A percentile compares a stretch with the other conserved stretches of the same genome.
Conservation (phyloP, 2,888 invertebrate species). For the Perithous albicinctus region DNA sequence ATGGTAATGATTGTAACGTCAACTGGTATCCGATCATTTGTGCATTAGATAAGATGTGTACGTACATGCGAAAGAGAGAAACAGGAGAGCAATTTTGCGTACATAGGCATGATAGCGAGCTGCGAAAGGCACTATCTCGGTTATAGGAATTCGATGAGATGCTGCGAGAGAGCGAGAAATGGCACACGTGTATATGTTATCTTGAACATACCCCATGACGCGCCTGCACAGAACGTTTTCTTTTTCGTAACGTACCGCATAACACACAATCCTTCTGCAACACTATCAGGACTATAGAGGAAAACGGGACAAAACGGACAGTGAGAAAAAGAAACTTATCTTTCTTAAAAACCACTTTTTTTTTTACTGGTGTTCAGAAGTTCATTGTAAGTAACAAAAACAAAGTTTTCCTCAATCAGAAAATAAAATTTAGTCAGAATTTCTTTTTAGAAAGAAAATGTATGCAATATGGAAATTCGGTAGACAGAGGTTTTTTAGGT, state of each 20-base stretch:
- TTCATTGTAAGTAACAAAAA: too few relatives aligned
- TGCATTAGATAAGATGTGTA: slow-evolving; percentile 3
- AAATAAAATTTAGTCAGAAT: too few relatives aligned
- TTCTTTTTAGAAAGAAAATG: too few relatives aligned
- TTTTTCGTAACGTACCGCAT: slow-evolving; percentile 17
- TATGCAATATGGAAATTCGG: too few relatives aligned
- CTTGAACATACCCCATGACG: slow-evolving; percentile 17
- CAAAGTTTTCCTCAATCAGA: too few relatives aligned
- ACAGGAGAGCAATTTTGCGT: slow-evolving; percentile 20
- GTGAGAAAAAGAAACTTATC: too few relatives aligned
- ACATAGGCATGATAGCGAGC: not conserved
- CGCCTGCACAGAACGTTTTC: slow-evolving; percentile 32
- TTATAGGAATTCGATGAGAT: slow-evolving; percentile 47
- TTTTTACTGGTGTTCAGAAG: too few relatives aligned
- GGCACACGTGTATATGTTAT: slow-evolving; percentile 25
- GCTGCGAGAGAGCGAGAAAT: not conserved
- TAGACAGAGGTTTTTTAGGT: too few relatives aligned
- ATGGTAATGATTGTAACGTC: slow-evolving; percentile 14
- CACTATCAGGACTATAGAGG: too few relatives aligned
- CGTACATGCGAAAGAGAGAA: slow-evolving; percentile 7
- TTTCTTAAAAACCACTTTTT: too few relatives aligned
- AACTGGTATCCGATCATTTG: slow-evolving; percentile 10
- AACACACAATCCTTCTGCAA: slow-evolving; percentile 26
- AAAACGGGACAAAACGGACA: too few relatives aligned
- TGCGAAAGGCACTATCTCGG: slow-evolving; percentile 32